Conservation (phyloP, 2,113 vertebrate genomes). For the Ptychochromis oligacanthus region DNA sequence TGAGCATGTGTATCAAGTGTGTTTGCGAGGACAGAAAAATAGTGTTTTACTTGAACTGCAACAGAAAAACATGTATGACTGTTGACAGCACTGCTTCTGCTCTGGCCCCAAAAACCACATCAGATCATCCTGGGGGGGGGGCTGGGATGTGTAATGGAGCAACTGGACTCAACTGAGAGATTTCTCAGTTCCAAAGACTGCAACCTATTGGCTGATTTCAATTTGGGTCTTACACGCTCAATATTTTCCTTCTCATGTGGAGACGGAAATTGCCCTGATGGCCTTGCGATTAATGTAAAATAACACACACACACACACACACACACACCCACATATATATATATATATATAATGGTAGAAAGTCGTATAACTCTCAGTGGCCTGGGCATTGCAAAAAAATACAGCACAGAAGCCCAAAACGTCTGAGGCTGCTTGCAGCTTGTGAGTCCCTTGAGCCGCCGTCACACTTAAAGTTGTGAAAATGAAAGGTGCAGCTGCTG, state of each 20-base stretch:
- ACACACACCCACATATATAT: too few species aligned
- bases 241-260: constrained; percentile 24
- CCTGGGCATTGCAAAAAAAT: neutral
- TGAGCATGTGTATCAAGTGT: constrained; percentile 6
- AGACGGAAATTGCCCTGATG: constrained; percentile 23
- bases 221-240: constrained; percentile 1
- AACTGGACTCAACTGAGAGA: constrained; percentile 30
- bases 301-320: too few species aligned
- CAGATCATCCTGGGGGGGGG: constrained; percentile 20
- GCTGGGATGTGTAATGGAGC: constrained; percentile 34
- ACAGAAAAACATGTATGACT: constrained; percentile 21
- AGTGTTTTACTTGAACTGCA: constrained; percentile 16
- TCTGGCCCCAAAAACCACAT: constrained; percentile 59
- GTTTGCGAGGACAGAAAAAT: constrained; percentile 46
- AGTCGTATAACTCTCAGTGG: constrained; percentile 16
- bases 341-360: too few species aligned
- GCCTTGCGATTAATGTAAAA: constrained; percentile 14
- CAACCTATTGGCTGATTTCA: neutral
- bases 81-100: constrained; percentile 56
- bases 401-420: neutral
- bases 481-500: constrained; percentile 52
- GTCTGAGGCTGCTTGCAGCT: neutral
- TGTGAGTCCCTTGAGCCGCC: neutral
- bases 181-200: neutral
- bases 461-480: neutral